A percentile compares a stretch with the other conserved stretches of the same genome.
These are phyloP conservation scores for Chromis chromis DNA, from an alignment of 2,797 vertebrate genomes.

Conservation along the genomic window DNA sequence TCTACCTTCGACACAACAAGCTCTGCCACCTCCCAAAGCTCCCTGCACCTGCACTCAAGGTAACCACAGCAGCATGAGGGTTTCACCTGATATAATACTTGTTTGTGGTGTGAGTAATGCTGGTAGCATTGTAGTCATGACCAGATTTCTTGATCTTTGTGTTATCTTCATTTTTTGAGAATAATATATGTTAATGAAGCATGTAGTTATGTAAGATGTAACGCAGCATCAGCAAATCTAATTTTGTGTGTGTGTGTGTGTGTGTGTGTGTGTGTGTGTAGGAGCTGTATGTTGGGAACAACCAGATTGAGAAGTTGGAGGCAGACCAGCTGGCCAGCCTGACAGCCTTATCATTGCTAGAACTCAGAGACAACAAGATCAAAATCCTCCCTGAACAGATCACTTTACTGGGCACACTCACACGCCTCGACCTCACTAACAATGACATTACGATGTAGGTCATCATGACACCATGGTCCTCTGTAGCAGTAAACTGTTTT, in stretches of 20 bases:
- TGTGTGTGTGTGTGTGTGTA: background rate
- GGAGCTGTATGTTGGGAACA: conserved; percentile 81
- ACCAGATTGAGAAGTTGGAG: conserved; percentile 87
- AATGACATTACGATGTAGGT: conserved; percentile 78
- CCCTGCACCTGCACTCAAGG: conserved; percentile 65
- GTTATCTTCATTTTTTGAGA: no score
- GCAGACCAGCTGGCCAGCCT: conserved; percentile 85
- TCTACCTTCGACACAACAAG: conserved; percentile 90
- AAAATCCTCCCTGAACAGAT: conserved; percentile 87
- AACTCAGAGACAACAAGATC: conserved; percentile 92
- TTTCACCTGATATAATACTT: background rate
- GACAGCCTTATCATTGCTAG: conserved; percentile 85
- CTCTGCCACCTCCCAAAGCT: conserved; percentile 74
- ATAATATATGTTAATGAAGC: no score
- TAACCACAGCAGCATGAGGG: conserved; percentile 24
- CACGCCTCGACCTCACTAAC: conserved; percentile 88
- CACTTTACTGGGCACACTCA: conserved; percentile 82
- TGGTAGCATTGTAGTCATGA: no score
- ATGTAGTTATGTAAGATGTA: background rate
- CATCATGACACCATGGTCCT: background rate
- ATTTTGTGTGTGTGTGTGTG: background rate
- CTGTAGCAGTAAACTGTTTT: background rate
- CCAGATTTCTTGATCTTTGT: no score
- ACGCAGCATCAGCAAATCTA: background rate
- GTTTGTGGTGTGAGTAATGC: background rate